Conservation (phyloP, 2,797 vertebrate species). For the Hippoglossus hippoglossus region DNA sequence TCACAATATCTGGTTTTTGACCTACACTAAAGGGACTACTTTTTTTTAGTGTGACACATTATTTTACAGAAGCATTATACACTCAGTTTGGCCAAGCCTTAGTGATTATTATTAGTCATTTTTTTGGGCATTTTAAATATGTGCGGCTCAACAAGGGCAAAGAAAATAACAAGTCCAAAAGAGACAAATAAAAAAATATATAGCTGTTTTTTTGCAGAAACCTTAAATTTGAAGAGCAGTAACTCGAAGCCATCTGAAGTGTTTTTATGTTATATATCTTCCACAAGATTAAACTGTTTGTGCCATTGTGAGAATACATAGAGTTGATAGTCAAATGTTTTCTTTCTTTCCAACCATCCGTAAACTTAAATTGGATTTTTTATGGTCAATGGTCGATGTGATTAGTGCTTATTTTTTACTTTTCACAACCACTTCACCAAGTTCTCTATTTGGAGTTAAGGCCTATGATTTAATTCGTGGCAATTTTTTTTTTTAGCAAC, state of each 20-base stretch:
- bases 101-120: neutral
- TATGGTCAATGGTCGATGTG: slow-evolving; percentile 24
- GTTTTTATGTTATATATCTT: slow-evolving; percentile 25
- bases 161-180: neutral
- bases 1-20: slow-evolving; percentile 8
- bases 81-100: slow-evolving; percentile 12
- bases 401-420: slow-evolving; percentile 47
- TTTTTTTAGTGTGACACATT: slow-evolving; percentile 7
- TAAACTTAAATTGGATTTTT: slow-evolving; percentile 41
- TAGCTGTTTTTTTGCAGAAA: neutral
- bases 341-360: slow-evolving; percentile 23
- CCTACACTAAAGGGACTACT: slow-evolving; percentile 10
- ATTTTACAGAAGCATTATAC: slow-evolving; percentile 31
- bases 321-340: slow-evolving; percentile 2
- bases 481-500: slow-evolving; percentile 15
- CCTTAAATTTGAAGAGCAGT: slow-evolving; percentile 6
- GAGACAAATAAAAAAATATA: neutral
- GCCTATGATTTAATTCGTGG: slow-evolving; percentile 24
- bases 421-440: slow-evolving; percentile 25
- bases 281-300: slow-evolving; percentile 27
- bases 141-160: neutral
- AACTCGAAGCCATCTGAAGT: slow-evolving; percentile 14
- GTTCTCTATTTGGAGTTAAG: slow-evolving; percentile 23
- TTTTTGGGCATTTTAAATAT: neutral
- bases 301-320: slow-evolving; percentile 8